A percentile compares a stretch with the other conserved stretches of the same genome.
Evolutionary conservation across 2,797 vertebrate genomes (phyloP).

Genomic region (Chromis chromis): DNA sequence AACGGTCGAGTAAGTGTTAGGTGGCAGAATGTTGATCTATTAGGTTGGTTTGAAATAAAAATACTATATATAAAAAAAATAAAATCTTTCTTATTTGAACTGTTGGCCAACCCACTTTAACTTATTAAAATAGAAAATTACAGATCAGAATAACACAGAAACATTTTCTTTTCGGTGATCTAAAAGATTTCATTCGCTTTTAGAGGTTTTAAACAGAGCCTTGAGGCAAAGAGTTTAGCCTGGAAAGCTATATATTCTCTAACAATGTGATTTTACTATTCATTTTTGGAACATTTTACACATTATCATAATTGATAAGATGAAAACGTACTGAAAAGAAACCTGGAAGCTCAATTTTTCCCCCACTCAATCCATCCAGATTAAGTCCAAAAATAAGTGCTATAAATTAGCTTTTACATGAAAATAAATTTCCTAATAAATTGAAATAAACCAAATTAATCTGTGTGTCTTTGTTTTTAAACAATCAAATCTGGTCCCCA

Average conservation of each 20-base stretch:
- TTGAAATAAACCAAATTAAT: neutral
- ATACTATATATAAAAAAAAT: neutral
- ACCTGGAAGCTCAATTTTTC: neutral
- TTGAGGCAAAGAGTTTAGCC: neutral
- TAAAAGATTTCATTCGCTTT: neutral
- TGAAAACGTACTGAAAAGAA: neutral
- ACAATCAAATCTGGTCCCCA: neutral
- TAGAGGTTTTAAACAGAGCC: neutral
- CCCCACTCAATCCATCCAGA: neutral
- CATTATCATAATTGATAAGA: no score
- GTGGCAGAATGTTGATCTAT: neutral
- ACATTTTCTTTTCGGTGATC: neutral
- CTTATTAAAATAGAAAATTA: neutral
- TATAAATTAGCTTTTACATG: neutral
- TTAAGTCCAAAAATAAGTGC: neutral
- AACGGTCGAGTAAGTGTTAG: neutral
- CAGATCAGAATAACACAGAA: neutral
- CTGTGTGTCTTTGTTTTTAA: neutral
- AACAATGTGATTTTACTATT: neutral
- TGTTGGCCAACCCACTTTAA: neutral
- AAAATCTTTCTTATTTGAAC: neutral
- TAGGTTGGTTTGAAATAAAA: slow-evolving; percentile 1
- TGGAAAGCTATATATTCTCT: neutral
- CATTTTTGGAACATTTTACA: neutral
- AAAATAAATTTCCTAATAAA: neutral